A percentile compares a stretch with the other conserved stretches of the same genome.
Evolutionary conservation across 2,797 vertebrate species (phyloP).

Genomic region (Acomys russatus): DNA sequence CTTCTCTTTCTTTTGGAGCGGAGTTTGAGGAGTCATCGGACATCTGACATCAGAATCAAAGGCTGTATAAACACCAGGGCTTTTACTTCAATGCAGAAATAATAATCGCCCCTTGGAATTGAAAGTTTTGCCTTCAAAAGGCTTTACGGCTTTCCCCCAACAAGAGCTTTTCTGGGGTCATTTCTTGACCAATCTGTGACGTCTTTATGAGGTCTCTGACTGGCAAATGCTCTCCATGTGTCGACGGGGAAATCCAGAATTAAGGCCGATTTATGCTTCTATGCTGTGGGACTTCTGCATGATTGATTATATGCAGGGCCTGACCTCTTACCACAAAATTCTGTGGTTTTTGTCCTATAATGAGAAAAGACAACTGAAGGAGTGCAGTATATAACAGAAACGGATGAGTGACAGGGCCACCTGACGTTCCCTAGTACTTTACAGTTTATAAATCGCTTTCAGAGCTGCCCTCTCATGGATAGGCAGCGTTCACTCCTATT

Average conservation of each 20-base stretch:
- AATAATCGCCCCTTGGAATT: conserved; percentile 67
- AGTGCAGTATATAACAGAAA: conserved; percentile 73
- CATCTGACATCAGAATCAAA: conserved; percentile 74
- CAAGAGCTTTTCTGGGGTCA: conserved; percentile 70
- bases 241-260: conserved; percentile 73
- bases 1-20: conserved; percentile 45
- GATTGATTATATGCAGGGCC: conserved; percentile 80
- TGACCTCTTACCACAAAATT: conserved; percentile 79
- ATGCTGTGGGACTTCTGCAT: conserved; percentile 60
- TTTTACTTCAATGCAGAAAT: conserved; percentile 71
- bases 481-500: conserved; percentile 76
- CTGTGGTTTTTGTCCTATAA: conserved; percentile 80
- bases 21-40: conserved; percentile 44
- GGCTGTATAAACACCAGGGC: conserved; percentile 48
- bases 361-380: conserved; percentile 82
- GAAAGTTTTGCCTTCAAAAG: conserved; percentile 70
- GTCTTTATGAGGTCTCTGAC: conserved; percentile 63
- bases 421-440: conserved; percentile 77
- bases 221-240: conserved; percentile 76
- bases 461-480: conserved; percentile 79
- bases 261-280: conserved; percentile 77
- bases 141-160: conserved; percentile 36
- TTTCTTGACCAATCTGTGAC: conserved; percentile 75
- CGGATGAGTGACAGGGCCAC: conserved; percentile 82
- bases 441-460: conserved; percentile 82